Evolutionary conservation across 2,888 invertebrate genomes (phyloP), one percentile per base, ranked within the genome.

Genomic region (Idaea straminata): DNA sequence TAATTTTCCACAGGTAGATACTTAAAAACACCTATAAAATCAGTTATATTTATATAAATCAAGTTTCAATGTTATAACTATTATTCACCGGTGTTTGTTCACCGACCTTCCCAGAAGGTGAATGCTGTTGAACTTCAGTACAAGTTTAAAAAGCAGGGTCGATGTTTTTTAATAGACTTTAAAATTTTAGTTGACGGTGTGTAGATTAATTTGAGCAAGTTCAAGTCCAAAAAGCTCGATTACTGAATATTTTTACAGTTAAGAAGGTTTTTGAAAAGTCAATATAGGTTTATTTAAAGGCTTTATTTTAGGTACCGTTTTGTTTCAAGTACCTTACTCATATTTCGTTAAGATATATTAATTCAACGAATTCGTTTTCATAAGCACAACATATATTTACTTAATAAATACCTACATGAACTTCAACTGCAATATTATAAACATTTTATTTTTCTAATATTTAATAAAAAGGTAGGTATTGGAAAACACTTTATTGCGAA

Each of bases 41-140:
- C 63, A 64, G 47, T 47, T 47, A 47, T 47, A 10, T 47, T 47
- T 13, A 10, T 7, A 47, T 47, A 47, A 47, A 47, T 57, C 62
- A 68, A 66, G 67, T 69, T 73, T 75, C 69, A 75, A 72, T 70
- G 72, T 59, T 71, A 70, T 25, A 25, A 25, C 35, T 35, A 16
- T 64, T 64, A 70, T 67, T 68, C 65, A 57, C 61, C 16, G 57
- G 66, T 59, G 64, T 67, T 63, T 66, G 63, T 67, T 62, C 64
- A 65, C 57, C 61, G 64, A 70, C 73, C 73, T 72, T 74, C 62
- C 64, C 63, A n/a, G 63, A 66, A 71, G 66, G 61, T 68, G 61
- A 62, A 69, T 63, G 65, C 58, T 67, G 63, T 62, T 69, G 67
- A 71, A 71, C 66, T 69, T 66, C 47, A 67, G 64, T 47, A 47